A percentile compares a stretch with the other conserved stretches of the same genome.
Evolutionary conservation across 1,140 invertebrate genomes (phyloP).

Genomic region (Drosophila pseudoobscura): DNA sequence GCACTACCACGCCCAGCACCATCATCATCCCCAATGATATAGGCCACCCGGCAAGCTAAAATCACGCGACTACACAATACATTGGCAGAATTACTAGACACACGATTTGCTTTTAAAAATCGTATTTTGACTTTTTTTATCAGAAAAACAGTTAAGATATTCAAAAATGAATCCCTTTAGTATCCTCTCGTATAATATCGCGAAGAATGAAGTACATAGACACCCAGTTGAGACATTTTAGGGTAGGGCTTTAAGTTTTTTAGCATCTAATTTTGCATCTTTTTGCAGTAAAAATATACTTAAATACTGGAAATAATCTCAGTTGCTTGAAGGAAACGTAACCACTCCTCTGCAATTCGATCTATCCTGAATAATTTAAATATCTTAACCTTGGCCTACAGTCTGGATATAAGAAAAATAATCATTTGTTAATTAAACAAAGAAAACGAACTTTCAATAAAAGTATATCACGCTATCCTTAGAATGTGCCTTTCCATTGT

Average conservation of each 20-base stretch:
- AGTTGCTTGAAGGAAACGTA: constrained; percentile 9
- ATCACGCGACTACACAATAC: constrained; percentile 62
- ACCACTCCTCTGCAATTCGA: constrained; percentile 7
- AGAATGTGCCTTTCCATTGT: background rate
- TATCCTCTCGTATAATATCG: no score
- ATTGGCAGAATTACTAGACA: constrained; percentile 69
- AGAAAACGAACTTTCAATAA: constrained; percentile 26
- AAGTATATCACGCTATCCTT: constrained; percentile 16
- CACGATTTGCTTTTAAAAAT: background rate
- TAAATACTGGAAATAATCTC: constrained; percentile 21
- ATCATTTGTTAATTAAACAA: constrained; percentile 38
- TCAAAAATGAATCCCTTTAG: background rate
- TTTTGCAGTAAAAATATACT: background rate
- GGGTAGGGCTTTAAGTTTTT: constrained; percentile 2
- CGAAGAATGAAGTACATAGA: constrained; percentile 2
- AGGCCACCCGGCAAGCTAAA: constrained; percentile 60
- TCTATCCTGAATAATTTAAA: constrained; percentile 6
- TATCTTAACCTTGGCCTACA: constrained; percentile 12
- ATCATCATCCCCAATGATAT: constrained; percentile 76
- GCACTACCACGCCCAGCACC: constrained; percentile 76
- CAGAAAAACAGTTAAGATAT: background rate
- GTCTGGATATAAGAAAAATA: constrained; percentile 17
- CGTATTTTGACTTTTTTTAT: constrained; percentile 3
- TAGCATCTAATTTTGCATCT: background rate
- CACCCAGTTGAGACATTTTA: background rate